Evolutionary conservation across 1,140 invertebrate species (phyloP).

Genomic region (Microvelia longipes): DNA sequence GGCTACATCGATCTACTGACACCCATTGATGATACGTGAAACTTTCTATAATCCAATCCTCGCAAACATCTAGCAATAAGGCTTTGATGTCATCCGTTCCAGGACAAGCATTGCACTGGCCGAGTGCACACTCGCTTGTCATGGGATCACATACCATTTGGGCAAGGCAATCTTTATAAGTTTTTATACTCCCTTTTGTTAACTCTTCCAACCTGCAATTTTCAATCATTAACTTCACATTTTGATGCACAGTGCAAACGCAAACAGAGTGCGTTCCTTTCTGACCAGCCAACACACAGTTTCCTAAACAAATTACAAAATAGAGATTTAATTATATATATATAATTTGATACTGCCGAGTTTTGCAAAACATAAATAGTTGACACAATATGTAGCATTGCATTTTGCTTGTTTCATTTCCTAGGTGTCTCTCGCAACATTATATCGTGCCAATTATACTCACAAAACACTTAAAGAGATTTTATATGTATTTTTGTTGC

Average conservation of each 20-base stretch:
- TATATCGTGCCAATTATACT: too few relatives aligned
- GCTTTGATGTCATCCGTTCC: neutral
- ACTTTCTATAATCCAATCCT: neutral
- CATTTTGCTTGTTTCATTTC: too few relatives aligned
- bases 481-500: too few relatives aligned
- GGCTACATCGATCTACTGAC: too few relatives aligned
- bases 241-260: constrained; percentile 21
- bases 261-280: constrained; percentile 19
- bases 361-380: too few relatives aligned
- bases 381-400: too few relatives aligned
- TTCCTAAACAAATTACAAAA: too few relatives aligned
- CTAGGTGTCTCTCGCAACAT: too few relatives aligned
- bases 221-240: constrained; percentile 18
- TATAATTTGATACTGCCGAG: too few relatives aligned
- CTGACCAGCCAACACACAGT: constrained; percentile 19
- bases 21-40: constrained; percentile 8
- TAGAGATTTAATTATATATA: too few relatives aligned
- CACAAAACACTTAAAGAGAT: too few relatives aligned
- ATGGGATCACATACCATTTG: constrained; percentile 2
- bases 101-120: constrained; percentile 1
- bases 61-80: neutral
- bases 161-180: constrained; percentile 2
- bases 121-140: constrained; percentile 2
- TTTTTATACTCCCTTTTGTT: neutral
- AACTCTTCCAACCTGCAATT: neutral